These are phyloP conservation scores for Coranthus polyacanthus DNA, from an alignment of 2,797 vertebrate genomes.

Conservation along the genomic window DNA sequence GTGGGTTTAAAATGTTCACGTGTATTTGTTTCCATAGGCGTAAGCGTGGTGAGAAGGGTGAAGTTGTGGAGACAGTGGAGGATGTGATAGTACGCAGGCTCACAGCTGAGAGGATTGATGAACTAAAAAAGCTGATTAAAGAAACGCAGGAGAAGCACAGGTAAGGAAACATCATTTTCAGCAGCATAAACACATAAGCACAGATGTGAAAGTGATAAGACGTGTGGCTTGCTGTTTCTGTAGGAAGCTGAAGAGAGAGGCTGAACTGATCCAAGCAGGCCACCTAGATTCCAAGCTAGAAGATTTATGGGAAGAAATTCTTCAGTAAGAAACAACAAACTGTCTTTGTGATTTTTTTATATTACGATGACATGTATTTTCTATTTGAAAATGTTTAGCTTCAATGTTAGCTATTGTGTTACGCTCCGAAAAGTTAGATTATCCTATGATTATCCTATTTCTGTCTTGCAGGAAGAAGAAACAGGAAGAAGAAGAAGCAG, in stretches of 20 bases:
- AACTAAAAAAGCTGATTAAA: constrained; percentile 94
- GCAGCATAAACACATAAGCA: not conserved
- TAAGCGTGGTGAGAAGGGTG: constrained; percentile 96
- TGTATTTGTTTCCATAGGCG: constrained; percentile 80
- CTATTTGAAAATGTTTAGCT: not conserved
- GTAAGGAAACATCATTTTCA: constrained; percentile 68
- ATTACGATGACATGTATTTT: not conserved
- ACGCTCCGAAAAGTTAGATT: no score
- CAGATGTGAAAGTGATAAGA: not conserved
- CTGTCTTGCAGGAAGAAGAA: constrained; percentile 90
- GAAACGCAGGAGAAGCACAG: constrained; percentile 97
- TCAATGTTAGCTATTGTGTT: not conserved
- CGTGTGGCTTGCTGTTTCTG: constrained; percentile 13
- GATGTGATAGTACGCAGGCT: constrained; percentile 95
- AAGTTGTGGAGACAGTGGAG: constrained; percentile 96
- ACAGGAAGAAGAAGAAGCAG: constrained; percentile 92
- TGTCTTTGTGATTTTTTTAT: constrained; percentile 1
- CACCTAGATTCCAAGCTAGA: constrained; percentile 93
- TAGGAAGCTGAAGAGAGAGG: constrained; percentile 94
- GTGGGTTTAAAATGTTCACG: not conserved
- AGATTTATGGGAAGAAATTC: constrained; percentile 92
- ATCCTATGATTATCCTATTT: constrained; percentile 17
- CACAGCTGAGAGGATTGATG: constrained; percentile 94
- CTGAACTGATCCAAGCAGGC: constrained; percentile 93
- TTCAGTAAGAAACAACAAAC: constrained; percentile 83